Evolutionary conservation across 2,797 vertebrate species (phyloP).

Genomic region (Thamnophis elegans): DNA sequence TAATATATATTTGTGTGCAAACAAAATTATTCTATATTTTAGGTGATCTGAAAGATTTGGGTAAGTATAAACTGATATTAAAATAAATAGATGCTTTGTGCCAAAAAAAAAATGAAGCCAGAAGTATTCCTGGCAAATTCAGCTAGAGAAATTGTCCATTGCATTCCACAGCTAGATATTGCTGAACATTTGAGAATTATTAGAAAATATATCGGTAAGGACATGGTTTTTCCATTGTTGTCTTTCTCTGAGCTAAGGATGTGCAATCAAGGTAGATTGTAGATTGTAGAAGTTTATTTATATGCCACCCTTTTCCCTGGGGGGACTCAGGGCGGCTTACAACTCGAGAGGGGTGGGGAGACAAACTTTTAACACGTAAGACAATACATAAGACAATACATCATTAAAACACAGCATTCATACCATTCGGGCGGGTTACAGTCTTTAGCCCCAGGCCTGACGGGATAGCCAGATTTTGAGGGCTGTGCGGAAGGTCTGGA

Average conservation of each 20-base stretch:
- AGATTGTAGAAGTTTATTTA: too few species aligned
- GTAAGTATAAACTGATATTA: background rate
- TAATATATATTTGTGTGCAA: background rate
- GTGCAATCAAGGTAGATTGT: too few species aligned
- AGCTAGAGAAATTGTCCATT: background rate
- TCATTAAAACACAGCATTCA: too few species aligned
- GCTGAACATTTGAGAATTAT: background rate
- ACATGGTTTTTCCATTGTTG: background rate
- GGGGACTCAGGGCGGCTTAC: too few species aligned
- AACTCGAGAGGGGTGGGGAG: too few species aligned
- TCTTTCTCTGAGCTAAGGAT: background rate
- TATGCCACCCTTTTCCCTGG: too few species aligned
- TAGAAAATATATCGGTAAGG: background rate
- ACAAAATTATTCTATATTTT: background rate
- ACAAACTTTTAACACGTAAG: too few species aligned
- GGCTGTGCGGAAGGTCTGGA: too few species aligned
- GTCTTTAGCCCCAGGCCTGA: too few species aligned
- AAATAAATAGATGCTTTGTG: background rate
- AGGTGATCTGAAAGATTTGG: background rate
- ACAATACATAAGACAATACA: too few species aligned
- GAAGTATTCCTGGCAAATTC: background rate
- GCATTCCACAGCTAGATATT: background rate
- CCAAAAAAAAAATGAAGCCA: background rate
- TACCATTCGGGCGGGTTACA: too few species aligned
- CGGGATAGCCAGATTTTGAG: too few species aligned